A percentile compares a stretch with the other conserved stretches of the same genome.
phyloP scores from a whole-genome alignment of 2,888 invertebrate genomes.

The Phanerotoma sp. region DNA sequence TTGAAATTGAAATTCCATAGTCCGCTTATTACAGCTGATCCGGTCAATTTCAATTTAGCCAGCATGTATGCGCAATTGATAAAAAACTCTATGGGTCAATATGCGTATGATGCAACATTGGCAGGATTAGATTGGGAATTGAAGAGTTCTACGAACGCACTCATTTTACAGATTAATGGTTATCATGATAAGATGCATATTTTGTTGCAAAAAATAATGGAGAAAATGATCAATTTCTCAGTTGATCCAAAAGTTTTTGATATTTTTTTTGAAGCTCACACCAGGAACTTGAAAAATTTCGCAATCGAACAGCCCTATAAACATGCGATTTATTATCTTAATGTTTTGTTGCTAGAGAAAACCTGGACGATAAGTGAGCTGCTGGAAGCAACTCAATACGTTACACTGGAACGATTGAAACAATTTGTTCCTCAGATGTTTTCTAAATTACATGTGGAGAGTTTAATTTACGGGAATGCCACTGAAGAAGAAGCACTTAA shows the following conservation, averaged over 20 bases:
- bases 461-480: conserved; percentile 87
- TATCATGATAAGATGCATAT: conserved; percentile 89
- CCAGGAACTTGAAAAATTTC: conserved; percentile 83
- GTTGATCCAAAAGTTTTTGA: conserved; percentile 81
- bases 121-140: conserved; percentile 84
- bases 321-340: conserved; percentile 85
- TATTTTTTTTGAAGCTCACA: conserved; percentile 84
- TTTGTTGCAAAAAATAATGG: conserved; percentile 81
- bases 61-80: conserved; percentile 81
- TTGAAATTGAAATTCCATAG: conserved; percentile 80
- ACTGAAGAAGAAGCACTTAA: conserved; percentile 71
- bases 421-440: conserved; percentile 79
- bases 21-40: conserved; percentile 85
- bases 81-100: conserved; percentile 87
- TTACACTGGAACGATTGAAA: conserved; percentile 76
- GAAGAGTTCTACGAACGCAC: conserved; percentile 78
- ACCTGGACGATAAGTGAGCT: conserved; percentile 90
- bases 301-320: conserved; percentile 89
- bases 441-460: conserved; percentile 83
- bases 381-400: conserved; percentile 72
- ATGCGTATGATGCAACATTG: conserved; percentile 87
- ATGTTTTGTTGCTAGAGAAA: conserved; percentile 78
- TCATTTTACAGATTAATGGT: conserved; percentile 79
- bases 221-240: conserved; percentile 78
- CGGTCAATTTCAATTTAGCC: conserved; percentile 77